Evolutionary conservation across 2,113 vertebrate species (phyloP), one percentile per base, ranked within the genome.

Genomic region (Gopherus flavomarginatus): DNA sequence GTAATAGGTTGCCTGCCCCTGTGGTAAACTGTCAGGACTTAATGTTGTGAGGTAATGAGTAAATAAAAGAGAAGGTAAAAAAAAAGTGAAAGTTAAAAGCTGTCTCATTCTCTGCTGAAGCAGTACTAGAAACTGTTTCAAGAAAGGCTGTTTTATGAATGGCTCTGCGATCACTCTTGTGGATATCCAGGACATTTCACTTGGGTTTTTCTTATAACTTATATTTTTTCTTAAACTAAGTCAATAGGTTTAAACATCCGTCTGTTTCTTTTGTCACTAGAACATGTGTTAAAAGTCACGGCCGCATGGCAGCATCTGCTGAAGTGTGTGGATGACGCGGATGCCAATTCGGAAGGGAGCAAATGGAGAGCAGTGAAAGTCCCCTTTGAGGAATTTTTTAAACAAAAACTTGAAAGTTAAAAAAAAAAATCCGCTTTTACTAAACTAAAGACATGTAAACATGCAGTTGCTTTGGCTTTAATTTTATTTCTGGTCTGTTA

Each of bases 391-490:
- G 22, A 92, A 57, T 93, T 65, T 83, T 53, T 29, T 94, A 94
- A 95, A 92, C 87, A 96, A 95, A 95, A 92, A 72, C 72, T 93
- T 90, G 62, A 90, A 93, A 95, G 91, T 94, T 93, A 9, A 69
- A 69, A 91, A 80, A 95, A 95, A 90, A 77, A 1, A 49, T n/a
- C 26, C 78, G 44, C 81, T 92, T 83, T 88, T 86, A 69, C 83
- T 96, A 31, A 85, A 44, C 86, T 62, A 85, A 10, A 85, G 81
- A 49, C 83, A 62, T 0, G 0, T 81, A 92, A 91, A 90, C 75
- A 78, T 3, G 31, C 50, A 57, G 86, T 86, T 81, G 69, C 17
- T n/a, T 38, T 38, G 65, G n/a, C 14, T 92, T 95, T 77, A 0
- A 83, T 50, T 95, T 95, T 90, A 93, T 90, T 95, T 94, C 81